Evolutionary conservation across 1,140 invertebrate genomes (phyloP).

Genomic region (Euwallacea similis): DNA sequence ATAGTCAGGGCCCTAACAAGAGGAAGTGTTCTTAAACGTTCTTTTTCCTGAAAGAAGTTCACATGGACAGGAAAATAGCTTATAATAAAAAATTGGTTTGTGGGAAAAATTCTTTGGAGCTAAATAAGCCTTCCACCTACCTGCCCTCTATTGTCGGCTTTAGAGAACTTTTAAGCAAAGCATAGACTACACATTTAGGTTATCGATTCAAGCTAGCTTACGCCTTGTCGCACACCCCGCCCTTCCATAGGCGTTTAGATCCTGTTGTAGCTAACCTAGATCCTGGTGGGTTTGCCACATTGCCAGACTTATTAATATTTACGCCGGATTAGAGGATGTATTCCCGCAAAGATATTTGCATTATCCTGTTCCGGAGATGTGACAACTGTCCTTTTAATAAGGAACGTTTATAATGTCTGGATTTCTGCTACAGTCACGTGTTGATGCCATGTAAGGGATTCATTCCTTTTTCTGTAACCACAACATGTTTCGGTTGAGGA

Average conservation of each 20-base stretch:
- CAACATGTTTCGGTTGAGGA: too few species aligned
- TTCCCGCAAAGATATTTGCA: neutral
- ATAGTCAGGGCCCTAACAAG: neutral
- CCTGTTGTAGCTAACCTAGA: slow-evolving; percentile 32
- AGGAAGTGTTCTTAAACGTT: neutral
- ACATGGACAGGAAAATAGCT: neutral
- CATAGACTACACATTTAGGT: slow-evolving; percentile 24
- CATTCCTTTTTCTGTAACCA: too few species aligned
- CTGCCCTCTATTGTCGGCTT: slow-evolving; percentile 28
- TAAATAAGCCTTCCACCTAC: neutral
- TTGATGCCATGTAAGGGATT: too few species aligned
- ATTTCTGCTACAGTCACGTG: too few species aligned
- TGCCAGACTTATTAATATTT: slow-evolving; percentile 32
- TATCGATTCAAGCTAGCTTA: slow-evolving; percentile 35
- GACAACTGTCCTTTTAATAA: neutral
- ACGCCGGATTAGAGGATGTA: slow-evolving; percentile 2
- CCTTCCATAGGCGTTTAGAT: slow-evolving; percentile 33
- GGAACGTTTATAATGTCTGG: too few species aligned
- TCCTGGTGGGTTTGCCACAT: slow-evolving; percentile 23
- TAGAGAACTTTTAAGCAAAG: slow-evolving; percentile 9
- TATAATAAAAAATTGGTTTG: neutral
- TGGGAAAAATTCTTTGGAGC: slow-evolving; percentile 1
- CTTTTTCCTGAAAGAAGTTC: neutral
- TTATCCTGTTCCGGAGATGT: slow-evolving; percentile 5
- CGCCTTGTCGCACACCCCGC: slow-evolving; percentile 35